Base-by-base conservation (phyloP, 1,140 invertebrate species). In the Cephus cinctus region DNA sequence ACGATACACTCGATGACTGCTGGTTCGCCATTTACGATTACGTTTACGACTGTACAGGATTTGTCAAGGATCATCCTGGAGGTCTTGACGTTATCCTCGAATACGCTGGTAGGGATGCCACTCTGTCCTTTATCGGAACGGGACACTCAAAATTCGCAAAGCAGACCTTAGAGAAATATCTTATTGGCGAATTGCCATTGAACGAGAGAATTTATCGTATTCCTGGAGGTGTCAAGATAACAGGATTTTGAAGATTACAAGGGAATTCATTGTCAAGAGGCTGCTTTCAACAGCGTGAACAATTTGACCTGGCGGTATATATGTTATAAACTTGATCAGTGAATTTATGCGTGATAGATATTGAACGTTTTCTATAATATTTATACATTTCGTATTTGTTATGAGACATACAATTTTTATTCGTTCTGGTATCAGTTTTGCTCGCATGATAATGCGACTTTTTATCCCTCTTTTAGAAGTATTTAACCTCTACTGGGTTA, bases 71-170 rank as follows among this genome's bases (percentile, higher is more conserved):
- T 78, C 93, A 96, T 77, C 92, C 92, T 0, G 93, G 92, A 20
- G 92, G 92, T 3, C 78, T 81, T 2, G 92, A 95, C 19, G 80
- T 95, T 1, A 80, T 96, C 25, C 60, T 93, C 51, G 92, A 96
- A 59, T 83, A 93, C 64, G 91, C 90, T 0, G 94, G 94, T 1
- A 78, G 86, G 4, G 94, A 96, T 69, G 91, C 89, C 0, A 94
- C 89, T 2, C 74, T 90, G 1, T 86, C 91, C 0, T 94, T 95
- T 71, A 76, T 87, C 16, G 86, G 89, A 14, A 84, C 86, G 0
- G 91, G 91, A 1, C 91, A 94, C 56, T 86, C 86, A 2, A 76
- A 76, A 12, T 77, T 77, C 19, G 84, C 86, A 0, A 70, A 81
- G 3, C 76, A 77, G 21, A 71, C 78, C 3, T 73, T 91, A 20